Base-by-base conservation (phyloP, 2,888 invertebrate species). In the Diaphora mendica region DNA sequence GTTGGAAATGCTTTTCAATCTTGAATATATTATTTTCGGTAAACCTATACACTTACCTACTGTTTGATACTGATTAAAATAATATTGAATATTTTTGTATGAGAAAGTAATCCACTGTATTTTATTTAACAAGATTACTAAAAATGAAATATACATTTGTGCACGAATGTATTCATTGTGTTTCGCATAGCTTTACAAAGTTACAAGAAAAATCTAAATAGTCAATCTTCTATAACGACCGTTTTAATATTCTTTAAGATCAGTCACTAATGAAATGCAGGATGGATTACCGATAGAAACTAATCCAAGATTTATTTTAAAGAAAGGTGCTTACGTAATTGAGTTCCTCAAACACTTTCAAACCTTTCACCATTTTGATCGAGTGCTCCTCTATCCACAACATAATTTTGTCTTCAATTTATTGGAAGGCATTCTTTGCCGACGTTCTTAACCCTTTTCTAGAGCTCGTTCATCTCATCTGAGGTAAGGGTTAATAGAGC, bases 401-500 rank as follows among this genome's bases (percentile, higher is more conserved):
- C 72, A 70, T 75, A 75, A 75, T 75, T 75, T 70, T 55, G 66
- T 75, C 67, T 75, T 72, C 67, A 72, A 72, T 70, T 70, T 72
- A 75, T 67, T 66, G 70, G 75, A 55, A 66, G 72, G 64, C 44
- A 75, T 75, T 75, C 75, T 75, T 75, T 72, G 59, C 66, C 70
- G 64, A 67, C 75, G 69, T 44, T 71, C 66, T 69, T 71, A 71
- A 75, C 75, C 75, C 71, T 75, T 75, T 70, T 70, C 71, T 62
- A 20, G 67, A 66, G 72, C 75, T 75, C 72, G 70, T 75, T 75
- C 75, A 70, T 75, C 67, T 72, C 70, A 42, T n/a, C 70, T 64
- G 55, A 70, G 70, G 67, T 72, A 70, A 67, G 72, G 72, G 75
- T 72, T 75, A 75, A 75, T 75, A 75, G 72, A 72, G 75, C 64